Conservation (phyloP, 2,888 invertebrate species). For the Epinotia nisella region DNA sequence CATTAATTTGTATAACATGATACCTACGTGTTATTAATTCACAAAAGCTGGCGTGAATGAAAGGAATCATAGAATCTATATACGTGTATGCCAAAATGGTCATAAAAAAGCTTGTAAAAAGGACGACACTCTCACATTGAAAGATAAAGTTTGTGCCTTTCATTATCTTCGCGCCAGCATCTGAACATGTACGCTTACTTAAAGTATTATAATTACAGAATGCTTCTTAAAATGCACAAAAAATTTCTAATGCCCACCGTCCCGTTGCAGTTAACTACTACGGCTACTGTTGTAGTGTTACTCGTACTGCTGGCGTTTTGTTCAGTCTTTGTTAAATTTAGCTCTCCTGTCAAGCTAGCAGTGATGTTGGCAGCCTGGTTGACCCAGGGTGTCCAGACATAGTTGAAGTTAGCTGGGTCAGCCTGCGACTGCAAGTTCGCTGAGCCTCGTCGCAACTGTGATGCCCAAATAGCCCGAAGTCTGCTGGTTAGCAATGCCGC, state of each 20-base stretch:
- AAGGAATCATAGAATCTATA: no score
- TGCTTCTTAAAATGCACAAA: conserved; percentile 71
- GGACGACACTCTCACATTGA: background rate
- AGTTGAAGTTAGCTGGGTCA: conserved; percentile 89
- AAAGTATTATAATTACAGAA: conserved; percentile 57
- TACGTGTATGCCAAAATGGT: no score
- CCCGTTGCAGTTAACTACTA: conserved; percentile 64
- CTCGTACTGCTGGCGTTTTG: conserved; percentile 50
- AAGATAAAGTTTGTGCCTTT: background rate
- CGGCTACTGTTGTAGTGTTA: conserved; percentile 55
- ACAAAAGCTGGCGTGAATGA: background rate
- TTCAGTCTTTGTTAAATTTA: conserved; percentile 16
- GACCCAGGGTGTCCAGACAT: conserved; percentile 89
- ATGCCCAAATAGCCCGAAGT: conserved; percentile 71
- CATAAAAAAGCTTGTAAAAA: no score
- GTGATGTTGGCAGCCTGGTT: conserved; percentile 38
- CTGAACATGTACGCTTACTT: background rate
- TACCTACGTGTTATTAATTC: background rate
- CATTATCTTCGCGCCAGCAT: background rate
- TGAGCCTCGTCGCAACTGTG: conserved; percentile 78
- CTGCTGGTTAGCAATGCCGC: conserved; percentile 69
- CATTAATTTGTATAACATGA: background rate
- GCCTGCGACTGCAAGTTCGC: conserved; percentile 82
- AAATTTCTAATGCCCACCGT: conserved; percentile 69
- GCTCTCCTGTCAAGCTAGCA: conserved; percentile 5